Evolutionary conservation across 2,888 invertebrate species (phyloP), one percentile per base, ranked within the genome.

Genomic region (Cordylochernes scorpioides): DNA sequence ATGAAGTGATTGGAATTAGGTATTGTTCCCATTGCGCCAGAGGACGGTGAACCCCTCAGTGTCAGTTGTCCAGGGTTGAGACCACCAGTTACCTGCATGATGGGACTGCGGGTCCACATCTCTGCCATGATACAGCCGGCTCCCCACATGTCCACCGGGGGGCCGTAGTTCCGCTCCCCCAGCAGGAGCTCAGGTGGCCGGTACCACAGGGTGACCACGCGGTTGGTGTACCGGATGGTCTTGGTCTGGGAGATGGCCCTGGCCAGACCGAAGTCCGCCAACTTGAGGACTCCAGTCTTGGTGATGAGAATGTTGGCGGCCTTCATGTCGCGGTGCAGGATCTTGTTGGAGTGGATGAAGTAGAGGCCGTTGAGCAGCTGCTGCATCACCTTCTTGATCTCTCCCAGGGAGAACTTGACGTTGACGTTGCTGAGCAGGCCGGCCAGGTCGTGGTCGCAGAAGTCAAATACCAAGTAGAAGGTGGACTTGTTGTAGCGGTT

Each of bases 51-150:
- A n/a, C n/a, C n/a, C n/a, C n/a, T n/a, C n/a, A n/a, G n/a, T n/a
- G n/a, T n/a, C n/a, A n/a, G n/a, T n/a, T n/a, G n/a, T n/a, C n/a
- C n/a, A n/a, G n/a, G n/a, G n/a, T n/a, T n/a, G n/a, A n/a, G n/a
- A n/a, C 6, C 28, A n/a, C 5, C 13, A 15, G 15, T n/a, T 27
- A 36, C 39, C 33, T 39, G 39, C 39, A 39, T 39, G 8, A 39
- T 39, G 4, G 39, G 39, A 21, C 55, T 59, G 40, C 67, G 59
- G 0, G 88, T 94, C 94, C 94, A 97, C 82, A 97, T 82, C 59
- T 97, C 97, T 0, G 94, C 94, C 94, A 97, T 94, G 38, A 97
- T 97, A 50, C 97, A 99, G 1, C 97, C 97, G 1, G 86, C 91
- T 1, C 63, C 62, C 63, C 63, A 64, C 58, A 94, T 65, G 58